Conservation (phyloP, 2,113 vertebrate species). For the Ranitomeya imitator region DNA sequence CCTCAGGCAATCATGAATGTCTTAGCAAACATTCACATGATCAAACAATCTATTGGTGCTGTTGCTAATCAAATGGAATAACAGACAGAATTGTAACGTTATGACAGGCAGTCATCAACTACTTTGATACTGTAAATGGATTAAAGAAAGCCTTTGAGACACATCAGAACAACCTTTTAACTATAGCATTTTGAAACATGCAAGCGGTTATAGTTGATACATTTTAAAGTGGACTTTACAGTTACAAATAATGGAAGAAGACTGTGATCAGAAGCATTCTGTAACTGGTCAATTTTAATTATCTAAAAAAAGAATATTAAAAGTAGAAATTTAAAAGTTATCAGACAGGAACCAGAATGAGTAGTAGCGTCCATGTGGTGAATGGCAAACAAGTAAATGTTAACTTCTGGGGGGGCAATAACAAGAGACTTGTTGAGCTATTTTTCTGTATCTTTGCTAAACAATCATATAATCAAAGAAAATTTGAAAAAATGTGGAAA, state of each 20-base stretch:
- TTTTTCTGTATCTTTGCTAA: too few species aligned
- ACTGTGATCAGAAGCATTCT: background rate
- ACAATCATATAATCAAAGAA: too few species aligned
- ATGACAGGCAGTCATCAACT: background rate
- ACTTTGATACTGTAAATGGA: conserved; percentile 23
- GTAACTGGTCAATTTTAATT: too few species aligned
- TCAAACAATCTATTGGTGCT: conserved; percentile 27
- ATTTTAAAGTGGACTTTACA: background rate
- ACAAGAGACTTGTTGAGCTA: too few species aligned
- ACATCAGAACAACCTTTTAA: background rate
- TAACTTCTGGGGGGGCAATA: too few species aligned
- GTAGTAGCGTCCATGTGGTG: too few species aligned
- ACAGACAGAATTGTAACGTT: conserved; percentile 13
- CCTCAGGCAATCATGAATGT: conserved; percentile 15
- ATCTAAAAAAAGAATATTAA: too few species aligned
- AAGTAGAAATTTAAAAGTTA: too few species aligned
- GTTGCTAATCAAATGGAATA: conserved; percentile 33
- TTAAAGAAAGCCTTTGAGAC: conserved; percentile 18
- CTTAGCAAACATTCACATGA: conserved; percentile 20
- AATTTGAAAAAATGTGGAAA: too few species aligned
- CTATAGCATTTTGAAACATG: background rate
- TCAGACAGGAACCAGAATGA: too few species aligned
- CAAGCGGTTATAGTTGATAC: background rate
- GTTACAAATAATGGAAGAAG: background rate
- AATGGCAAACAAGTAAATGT: too few species aligned